Percentiles rank a stretch among this genome's conserved stretches.
Conservation (phyloP, 2,113 vertebrate species). For the Tenrec ecaudatus region DNA sequence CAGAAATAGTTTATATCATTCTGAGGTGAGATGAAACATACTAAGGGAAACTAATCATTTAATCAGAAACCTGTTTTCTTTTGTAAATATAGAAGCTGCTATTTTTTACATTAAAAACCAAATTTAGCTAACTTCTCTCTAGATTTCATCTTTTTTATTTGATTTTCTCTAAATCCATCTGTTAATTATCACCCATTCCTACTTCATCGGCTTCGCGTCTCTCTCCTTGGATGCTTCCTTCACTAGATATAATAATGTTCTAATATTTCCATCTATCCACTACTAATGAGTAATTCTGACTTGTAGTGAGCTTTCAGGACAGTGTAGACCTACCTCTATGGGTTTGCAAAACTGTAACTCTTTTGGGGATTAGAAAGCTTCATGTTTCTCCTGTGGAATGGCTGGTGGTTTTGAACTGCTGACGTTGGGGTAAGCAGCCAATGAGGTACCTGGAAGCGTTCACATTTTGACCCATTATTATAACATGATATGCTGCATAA, state of each 20-base stretch:
- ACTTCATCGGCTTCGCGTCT: neutral
- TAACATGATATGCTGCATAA: neutral
- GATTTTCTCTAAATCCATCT: neutral
- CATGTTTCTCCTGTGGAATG: no score
- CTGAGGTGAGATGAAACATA: neutral
- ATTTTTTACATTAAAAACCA: neutral
- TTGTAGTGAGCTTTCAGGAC: no score
- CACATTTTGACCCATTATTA: neutral
- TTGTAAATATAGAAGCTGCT: neutral
- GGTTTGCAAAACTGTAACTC: no score
- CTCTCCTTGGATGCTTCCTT: neutral
- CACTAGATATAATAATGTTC: neutral
- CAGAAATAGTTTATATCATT: conserved; percentile 30
- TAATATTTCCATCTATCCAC: neutral
- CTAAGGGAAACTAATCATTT: neutral
- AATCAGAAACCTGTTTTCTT: neutral
- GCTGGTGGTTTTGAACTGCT: no score
- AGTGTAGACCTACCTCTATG: no score
- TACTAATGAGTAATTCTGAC: no score
- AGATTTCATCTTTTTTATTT: neutral
- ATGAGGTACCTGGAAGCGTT: no score
- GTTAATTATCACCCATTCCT: neutral
- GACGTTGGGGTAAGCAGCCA: no score
- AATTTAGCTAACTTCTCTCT: neutral
- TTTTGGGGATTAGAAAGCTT: no score